phyloP scores from a whole-genome alignment of 2,113 vertebrate genomes.

The Passer domesticus region DNA sequence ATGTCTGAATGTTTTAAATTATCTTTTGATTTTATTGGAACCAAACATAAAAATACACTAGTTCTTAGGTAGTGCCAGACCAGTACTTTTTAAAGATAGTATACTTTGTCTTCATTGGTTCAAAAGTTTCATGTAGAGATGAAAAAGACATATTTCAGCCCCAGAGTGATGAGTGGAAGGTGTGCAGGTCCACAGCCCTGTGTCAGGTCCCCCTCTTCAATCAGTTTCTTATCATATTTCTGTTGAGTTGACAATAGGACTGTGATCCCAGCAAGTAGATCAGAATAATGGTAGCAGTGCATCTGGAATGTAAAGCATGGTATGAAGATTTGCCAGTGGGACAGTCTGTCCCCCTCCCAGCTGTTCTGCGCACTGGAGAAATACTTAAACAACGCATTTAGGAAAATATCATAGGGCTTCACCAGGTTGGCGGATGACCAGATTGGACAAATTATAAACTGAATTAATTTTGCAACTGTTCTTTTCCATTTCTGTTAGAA shows the following conservation, averaged over 20 bases:
- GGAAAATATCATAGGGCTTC: background rate
- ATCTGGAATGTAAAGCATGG: background rate
- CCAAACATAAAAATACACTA: background rate
- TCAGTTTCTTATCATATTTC: background rate
- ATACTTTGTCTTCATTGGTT: background rate
- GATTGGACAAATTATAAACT: background rate
- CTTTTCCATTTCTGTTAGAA: background rate
- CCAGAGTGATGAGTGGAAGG: background rate
- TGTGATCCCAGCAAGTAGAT: background rate
- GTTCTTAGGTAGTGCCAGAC: background rate
- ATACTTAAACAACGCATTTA: background rate
- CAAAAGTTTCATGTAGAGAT: background rate
- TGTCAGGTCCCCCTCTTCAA: background rate
- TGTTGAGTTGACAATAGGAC: background rate
- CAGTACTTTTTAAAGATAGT: background rate
- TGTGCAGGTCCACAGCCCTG: background rate
- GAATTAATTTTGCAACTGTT: background rate
- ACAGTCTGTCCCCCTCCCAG: background rate
- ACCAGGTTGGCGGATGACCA: background rate
- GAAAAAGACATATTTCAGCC: background rate
- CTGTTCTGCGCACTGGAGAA: background rate
- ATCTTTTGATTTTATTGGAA: background rate
- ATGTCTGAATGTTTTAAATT: background rate
- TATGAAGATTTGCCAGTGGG: background rate
- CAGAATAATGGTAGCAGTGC: background rate